These are phyloP conservation scores for Phasianus colchicus DNA, from an alignment of 2,113 vertebrate species.

Conservation along the genomic window DNA sequence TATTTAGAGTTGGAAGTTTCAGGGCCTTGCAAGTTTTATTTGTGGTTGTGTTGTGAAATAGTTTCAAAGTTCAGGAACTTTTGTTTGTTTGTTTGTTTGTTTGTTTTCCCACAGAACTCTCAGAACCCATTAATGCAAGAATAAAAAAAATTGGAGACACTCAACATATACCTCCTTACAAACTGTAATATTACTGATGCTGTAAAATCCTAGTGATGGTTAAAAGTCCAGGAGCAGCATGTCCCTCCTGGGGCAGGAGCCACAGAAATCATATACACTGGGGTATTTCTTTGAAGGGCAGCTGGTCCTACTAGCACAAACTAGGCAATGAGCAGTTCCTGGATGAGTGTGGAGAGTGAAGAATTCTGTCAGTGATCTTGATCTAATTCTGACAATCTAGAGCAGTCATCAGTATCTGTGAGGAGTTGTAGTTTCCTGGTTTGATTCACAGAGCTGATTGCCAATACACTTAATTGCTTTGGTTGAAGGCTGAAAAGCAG, in stretches of 20 bases:
- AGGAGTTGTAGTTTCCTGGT: not conserved
- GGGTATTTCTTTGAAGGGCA: rapidly evolving
- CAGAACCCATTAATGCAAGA: not conserved
- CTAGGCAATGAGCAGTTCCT: not conserved
- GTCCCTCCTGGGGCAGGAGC: not conserved
- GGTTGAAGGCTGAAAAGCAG: not conserved
- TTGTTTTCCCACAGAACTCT: not conserved
- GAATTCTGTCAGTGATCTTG: not conserved
- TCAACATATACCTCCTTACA: not conserved
- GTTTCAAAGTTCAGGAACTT: not conserved
- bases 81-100: not conserved
- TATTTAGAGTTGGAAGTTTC: not conserved
- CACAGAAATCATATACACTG: not conserved
- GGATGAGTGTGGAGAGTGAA: not conserved
- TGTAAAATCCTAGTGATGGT: not conserved
- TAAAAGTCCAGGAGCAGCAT: not conserved
- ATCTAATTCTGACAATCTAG: not conserved
- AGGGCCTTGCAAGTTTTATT: not conserved
- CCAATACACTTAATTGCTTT: not conserved
- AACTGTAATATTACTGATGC: not conserved
- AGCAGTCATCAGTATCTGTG: not conserved
- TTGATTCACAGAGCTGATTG: not conserved
- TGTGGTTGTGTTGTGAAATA: not conserved
- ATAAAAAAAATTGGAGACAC: not conserved
- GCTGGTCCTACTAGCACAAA: not conserved